Evolutionary conservation across 2,113 vertebrate genomes (phyloP), one percentile per base, ranked within the genome.

Genomic region (Melanotaenia duboulayi): DNA sequence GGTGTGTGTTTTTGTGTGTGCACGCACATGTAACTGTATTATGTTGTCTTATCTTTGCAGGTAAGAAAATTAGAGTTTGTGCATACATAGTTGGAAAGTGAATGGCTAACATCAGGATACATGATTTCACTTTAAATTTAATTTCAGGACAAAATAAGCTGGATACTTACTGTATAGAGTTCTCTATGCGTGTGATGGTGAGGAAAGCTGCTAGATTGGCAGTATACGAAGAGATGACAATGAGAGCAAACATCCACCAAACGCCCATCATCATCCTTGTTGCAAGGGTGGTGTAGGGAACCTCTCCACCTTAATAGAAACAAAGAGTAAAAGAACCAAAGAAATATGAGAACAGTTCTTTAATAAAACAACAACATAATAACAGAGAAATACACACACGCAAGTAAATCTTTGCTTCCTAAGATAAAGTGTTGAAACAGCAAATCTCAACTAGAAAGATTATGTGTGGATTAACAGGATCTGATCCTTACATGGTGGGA

Each of bases 241-340:
- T 98, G 76, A 99, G 91, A 69, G 98, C 97, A 83, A 99, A 99
- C 55, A 99, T 95, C 98, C 98, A 99, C 98, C 98, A 99, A 35
- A 98, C 94, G 0, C 97, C 98, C 97, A 99, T 98, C 97, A 99
- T 98, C 96, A 99, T 97, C 77, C 98, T 94, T 0, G 97, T 98
- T 68, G 97, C 97, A 83, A 99, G 87, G 14, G 97, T 98, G 49
- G 97, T 98, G 61, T 99, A 99, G 0, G 97, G 97, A 11, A 99
- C 96, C 83, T 99, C 97, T 68, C 98, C 97, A 80, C 97, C 97
- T 99, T 44, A 25, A 55, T 22, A 22, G 28, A 6, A 28, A 28
- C 28, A 28, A 28, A 28, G 28, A 28, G 3, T 28, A 20, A 13
- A 77, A 37, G 23, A 23, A 44, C n/a, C 25, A 62, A 61, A 69